Conservation (phyloP, 2,888 invertebrate genomes). For the Cryptocheilus praepositus region DNA sequence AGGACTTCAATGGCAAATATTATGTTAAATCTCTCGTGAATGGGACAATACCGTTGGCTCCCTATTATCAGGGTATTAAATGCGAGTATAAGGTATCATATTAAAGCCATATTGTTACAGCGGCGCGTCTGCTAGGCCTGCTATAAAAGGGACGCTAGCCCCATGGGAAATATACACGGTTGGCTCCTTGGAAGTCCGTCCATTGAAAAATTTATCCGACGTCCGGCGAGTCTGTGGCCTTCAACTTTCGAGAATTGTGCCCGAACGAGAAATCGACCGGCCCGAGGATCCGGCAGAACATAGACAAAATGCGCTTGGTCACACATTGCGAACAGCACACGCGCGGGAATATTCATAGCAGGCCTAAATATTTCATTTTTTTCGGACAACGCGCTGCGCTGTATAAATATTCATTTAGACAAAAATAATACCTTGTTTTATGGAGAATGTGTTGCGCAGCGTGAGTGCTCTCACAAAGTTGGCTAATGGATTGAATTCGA, state of each 20-base stretch:
- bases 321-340: too few species aligned
- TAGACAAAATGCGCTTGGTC: neutral
- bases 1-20: slow-evolving; percentile 73
- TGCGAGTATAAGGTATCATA: slow-evolving; percentile 62
- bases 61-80: slow-evolving; percentile 69
- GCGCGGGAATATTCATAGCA: too few species aligned
- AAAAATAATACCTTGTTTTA: neutral
- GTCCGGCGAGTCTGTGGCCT: slow-evolving; percentile 22
- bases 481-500: too few species aligned
- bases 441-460: too few species aligned
- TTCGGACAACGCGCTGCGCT: too few species aligned
- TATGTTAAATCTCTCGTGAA: slow-evolving; percentile 73
- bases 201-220: slow-evolving; percentile 52
- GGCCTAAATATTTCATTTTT: too few species aligned
- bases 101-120: slow-evolving; percentile 65
- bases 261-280: slow-evolving; percentile 9
- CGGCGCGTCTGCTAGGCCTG: slow-evolving; percentile 6
- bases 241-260: slow-evolving; percentile 1
- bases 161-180: slow-evolving; percentile 63
- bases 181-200: neutral
- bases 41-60: slow-evolving; percentile 64
- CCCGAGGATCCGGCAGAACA: neutral
- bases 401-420: too few species aligned
- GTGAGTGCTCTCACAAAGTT: too few species aligned
- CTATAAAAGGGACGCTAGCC: slow-evolving; percentile 52